Conservation (phyloP, 2,797 vertebrate genomes). For the Sparidentex hasta region DNA sequence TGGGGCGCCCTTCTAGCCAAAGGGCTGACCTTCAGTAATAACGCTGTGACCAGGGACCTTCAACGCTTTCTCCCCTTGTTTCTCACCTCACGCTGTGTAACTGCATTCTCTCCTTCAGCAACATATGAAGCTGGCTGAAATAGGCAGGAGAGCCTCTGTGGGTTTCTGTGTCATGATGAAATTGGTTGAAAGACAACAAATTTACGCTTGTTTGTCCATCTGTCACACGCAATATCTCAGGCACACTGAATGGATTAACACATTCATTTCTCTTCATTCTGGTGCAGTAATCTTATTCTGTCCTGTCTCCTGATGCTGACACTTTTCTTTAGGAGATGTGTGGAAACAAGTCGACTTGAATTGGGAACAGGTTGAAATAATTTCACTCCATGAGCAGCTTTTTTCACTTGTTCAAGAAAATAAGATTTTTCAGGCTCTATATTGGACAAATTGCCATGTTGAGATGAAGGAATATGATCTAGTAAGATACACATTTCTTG, state of each 20-base stretch:
- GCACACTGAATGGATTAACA: constrained; percentile 57
- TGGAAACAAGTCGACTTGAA: constrained; percentile 17
- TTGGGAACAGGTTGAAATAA: constrained; percentile 47
- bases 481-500: constrained; percentile 1
- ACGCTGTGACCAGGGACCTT: not conserved
- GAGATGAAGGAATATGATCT: constrained; percentile 38
- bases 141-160: constrained; percentile 19
- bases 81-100: not conserved
- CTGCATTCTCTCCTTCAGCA: constrained; percentile 16
- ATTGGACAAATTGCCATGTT: constrained; percentile 32
- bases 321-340: constrained; percentile 28
- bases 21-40: not conserved
- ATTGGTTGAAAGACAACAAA: constrained; percentile 72
- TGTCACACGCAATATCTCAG: constrained; percentile 62
- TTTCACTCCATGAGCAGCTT: constrained; percentile 14
- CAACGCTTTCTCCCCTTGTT: not conserved
- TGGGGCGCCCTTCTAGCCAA: not conserved
- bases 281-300: constrained; percentile 8
- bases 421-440: not conserved
- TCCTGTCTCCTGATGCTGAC: constrained; percentile 34
- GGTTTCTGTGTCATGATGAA: constrained; percentile 66
- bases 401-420: constrained; percentile 7
- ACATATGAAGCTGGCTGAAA: constrained; percentile 16
- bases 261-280: constrained; percentile 45
- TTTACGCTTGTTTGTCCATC: constrained; percentile 63